phyloP scores from a whole-genome alignment of 2,797 vertebrate genomes.

The Coendou prehensilis region DNA sequence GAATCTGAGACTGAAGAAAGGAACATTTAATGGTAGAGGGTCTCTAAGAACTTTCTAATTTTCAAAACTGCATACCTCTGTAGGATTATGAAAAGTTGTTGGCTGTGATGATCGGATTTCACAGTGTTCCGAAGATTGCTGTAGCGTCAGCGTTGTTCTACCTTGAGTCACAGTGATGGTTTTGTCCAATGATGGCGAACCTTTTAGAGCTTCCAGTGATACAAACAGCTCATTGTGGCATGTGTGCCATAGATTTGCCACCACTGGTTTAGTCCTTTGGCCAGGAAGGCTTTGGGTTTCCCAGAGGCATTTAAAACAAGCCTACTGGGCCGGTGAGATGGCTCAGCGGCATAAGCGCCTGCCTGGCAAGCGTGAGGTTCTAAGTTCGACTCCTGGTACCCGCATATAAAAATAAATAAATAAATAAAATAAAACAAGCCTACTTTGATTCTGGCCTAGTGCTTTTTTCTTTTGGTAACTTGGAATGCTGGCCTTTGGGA shows the following conservation, averaged over 20 bases:
- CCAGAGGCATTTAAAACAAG: background rate
- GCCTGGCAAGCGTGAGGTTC: too few species aligned
- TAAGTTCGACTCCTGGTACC: too few species aligned
- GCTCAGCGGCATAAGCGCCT: too few species aligned
- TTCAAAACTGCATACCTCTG: background rate
- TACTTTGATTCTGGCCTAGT: background rate
- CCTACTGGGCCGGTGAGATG: background rate
- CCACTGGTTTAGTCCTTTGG: background rate
- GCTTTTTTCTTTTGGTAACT: background rate
- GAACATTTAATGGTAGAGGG: background rate
- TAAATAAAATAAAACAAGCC: background rate
- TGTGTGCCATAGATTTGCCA: background rate
- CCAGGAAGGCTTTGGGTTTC: background rate
- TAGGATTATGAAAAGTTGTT: background rate
- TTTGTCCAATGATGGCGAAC: background rate
- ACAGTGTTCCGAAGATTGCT: background rate
- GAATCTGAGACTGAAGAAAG: conserved; percentile 49
- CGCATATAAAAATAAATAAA: too few species aligned
- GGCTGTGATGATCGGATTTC: background rate
- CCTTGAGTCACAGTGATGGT: background rate
- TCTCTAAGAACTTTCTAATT: background rate
- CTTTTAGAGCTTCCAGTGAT: background rate
- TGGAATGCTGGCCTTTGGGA: background rate
- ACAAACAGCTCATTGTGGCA: background rate
- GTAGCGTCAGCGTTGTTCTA: background rate